Evolutionary conservation across 2,888 invertebrate species (phyloP).

Genomic region (Leptura quadrifasciata): DNA sequence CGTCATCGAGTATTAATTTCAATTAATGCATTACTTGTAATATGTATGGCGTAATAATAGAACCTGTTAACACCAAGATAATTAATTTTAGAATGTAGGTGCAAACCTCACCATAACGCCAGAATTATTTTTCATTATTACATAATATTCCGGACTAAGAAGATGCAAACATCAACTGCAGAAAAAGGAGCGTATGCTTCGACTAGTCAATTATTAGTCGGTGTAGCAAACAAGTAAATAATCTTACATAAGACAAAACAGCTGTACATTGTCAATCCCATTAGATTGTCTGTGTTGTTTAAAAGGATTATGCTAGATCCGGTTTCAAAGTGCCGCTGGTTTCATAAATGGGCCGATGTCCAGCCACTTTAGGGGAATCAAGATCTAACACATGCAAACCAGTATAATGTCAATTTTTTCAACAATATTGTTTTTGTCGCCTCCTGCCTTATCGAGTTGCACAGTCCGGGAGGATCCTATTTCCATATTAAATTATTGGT

Average conservation of each 20-base stretch:
- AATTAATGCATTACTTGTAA: too few relatives aligned
- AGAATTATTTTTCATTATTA: neutral
- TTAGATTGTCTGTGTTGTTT: conserved; percentile 61
- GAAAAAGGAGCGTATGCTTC: neutral
- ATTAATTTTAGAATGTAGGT: too few relatives aligned
- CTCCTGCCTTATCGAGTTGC: neutral
- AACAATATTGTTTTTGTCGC: conserved; percentile 33
- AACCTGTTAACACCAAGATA: too few relatives aligned
- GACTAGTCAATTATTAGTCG: conserved; percentile 1
- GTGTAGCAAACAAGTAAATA: conserved; percentile 12
- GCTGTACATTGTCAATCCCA: conserved; percentile 49
- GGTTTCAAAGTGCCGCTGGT: conserved; percentile 63
- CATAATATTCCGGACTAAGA: neutral
- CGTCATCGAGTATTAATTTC: too few relatives aligned
- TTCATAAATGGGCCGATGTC: conserved; percentile 55
- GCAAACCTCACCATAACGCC: too few relatives aligned
- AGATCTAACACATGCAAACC: conserved; percentile 47
- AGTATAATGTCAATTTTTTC: conserved; percentile 47
- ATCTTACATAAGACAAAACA: conserved; percentile 47
- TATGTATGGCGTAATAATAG: too few relatives aligned
- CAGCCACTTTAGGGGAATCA: conserved; percentile 51
- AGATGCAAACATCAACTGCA: neutral
- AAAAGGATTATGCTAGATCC: conserved; percentile 62
- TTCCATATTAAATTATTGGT: neutral
- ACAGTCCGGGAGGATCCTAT: neutral